A percentile compares a stretch with the other conserved stretches of the same genome.
Conservation (phyloP, 1,140 invertebrate species). For the Diplogasteroides magnus region DNA sequence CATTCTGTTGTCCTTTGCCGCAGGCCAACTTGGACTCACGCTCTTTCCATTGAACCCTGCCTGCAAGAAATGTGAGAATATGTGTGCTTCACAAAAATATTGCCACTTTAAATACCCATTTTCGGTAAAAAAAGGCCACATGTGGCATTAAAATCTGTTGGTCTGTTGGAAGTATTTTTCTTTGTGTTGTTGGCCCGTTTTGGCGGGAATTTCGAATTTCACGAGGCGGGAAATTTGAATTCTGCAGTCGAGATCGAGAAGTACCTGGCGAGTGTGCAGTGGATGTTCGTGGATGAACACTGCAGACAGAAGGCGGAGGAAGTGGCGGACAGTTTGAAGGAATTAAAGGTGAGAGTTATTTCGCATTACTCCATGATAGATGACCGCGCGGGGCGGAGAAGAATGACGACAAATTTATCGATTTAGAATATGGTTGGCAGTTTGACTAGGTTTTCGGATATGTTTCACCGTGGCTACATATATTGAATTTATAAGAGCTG, state of each 20-base stretch:
- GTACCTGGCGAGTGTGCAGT: background rate
- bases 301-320: background rate
- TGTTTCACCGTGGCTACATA: no score
- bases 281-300: background rate
- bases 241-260: background rate
- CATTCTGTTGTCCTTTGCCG: background rate
- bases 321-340: background rate
- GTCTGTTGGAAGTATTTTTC: no score
- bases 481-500: no score
- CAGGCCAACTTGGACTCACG: background rate
- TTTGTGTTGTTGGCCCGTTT: no score
- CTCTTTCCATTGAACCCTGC: background rate
- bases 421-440: no score
- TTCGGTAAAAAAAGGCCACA: background rate
- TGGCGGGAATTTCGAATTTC: background rate
- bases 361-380: no score
- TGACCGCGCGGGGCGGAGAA: no score
- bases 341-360: background rate
- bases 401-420: no score
- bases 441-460: no score
- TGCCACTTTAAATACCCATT: background rate
- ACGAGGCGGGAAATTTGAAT: background rate
- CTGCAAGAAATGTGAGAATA: background rate
- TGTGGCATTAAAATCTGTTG: no score
- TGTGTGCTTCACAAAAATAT: background rate